A percentile compares a stretch with the other conserved stretches of the same genome.
Evolutionary conservation across 2,113 vertebrate genomes (phyloP).

Genomic region (Fulmarus glacialis): DNA sequence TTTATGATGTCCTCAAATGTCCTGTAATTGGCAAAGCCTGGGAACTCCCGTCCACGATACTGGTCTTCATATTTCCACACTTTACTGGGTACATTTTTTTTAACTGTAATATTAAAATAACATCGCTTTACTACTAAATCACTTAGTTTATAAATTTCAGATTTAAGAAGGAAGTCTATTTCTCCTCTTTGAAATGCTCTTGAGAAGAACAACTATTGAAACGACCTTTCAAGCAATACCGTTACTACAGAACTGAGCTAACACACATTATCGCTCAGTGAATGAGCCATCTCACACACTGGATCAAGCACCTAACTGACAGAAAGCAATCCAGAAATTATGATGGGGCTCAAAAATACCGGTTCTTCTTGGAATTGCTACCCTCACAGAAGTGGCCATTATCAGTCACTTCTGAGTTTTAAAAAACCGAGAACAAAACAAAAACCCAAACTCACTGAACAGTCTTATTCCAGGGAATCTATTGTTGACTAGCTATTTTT

Average conservation of each 20-base stretch:
- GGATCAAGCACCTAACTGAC: neutral
- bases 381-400: neutral
- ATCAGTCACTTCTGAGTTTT: neutral
- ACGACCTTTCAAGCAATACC: neutral
- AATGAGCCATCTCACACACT: neutral
- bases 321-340: neutral
- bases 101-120: constrained; percentile 67
- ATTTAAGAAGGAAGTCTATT: neutral
- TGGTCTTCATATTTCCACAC: constrained; percentile 69
- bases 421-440: neutral
- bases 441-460: neutral
- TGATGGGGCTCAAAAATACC: neutral
- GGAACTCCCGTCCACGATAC: constrained; percentile 85
- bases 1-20: constrained; percentile 84
- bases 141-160: neutral
- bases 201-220: neutral
- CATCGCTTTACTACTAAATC: neutral
- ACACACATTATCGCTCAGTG: neutral
- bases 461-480: neutral
- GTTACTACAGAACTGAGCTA: neutral
- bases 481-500: neutral
- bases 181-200: neutral
- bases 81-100: neutral
- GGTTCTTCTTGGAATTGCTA: neutral
- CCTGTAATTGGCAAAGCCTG: constrained; percentile 85